These are phyloP conservation scores for Solea senegalensis DNA, from an alignment of 2,113 vertebrate species.

Conservation along the genomic window DNA sequence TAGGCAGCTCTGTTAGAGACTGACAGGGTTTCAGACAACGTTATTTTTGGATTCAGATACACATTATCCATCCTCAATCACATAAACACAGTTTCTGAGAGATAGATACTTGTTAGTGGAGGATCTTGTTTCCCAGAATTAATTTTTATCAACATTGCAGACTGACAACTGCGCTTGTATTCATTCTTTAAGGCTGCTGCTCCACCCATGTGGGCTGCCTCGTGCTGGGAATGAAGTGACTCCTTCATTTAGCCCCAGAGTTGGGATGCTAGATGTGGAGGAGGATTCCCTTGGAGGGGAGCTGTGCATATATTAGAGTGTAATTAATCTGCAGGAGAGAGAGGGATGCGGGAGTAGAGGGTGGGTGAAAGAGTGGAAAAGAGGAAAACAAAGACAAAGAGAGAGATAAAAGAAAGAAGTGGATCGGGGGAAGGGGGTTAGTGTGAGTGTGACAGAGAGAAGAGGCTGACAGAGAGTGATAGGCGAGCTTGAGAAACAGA, in stretches of 20 bases:
- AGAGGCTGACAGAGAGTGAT: slow-evolving; percentile 53
- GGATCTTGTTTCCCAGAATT: neutral
- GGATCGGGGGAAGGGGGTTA: slow-evolving; percentile 15
- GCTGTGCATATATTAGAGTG: slow-evolving; percentile 52
- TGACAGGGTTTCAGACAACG: too few relatives aligned
- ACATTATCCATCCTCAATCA: neutral
- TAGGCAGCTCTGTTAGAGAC: too few relatives aligned
- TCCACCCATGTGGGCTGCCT: slow-evolving; percentile 51
- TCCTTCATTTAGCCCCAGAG: slow-evolving; percentile 40
- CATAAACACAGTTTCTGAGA: neutral
- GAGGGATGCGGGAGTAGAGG: slow-evolving; percentile 9
- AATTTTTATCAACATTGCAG: slow-evolving; percentile 17
- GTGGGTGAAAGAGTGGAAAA: neutral
- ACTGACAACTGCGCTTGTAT: slow-evolving; percentile 14
- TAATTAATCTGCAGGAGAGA: slow-evolving; percentile 69
- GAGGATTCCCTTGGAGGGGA: slow-evolving; percentile 45
- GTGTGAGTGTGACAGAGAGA: slow-evolving; percentile 17
- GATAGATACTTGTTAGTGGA: too few relatives aligned
- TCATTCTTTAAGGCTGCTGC: slow-evolving; percentile 31
- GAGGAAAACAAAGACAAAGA: slow-evolving; percentile 30
- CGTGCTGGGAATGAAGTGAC: slow-evolving; percentile 38
- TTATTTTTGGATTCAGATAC: neutral
- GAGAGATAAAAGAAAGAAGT: slow-evolving; percentile 17
- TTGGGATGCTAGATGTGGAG: slow-evolving; percentile 39
- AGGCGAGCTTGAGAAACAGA: slow-evolving; percentile 35